phyloP scores from a whole-genome alignment of 64 coral and sea anemone genomes.

The Pocillopora verrucosa region DNA sequence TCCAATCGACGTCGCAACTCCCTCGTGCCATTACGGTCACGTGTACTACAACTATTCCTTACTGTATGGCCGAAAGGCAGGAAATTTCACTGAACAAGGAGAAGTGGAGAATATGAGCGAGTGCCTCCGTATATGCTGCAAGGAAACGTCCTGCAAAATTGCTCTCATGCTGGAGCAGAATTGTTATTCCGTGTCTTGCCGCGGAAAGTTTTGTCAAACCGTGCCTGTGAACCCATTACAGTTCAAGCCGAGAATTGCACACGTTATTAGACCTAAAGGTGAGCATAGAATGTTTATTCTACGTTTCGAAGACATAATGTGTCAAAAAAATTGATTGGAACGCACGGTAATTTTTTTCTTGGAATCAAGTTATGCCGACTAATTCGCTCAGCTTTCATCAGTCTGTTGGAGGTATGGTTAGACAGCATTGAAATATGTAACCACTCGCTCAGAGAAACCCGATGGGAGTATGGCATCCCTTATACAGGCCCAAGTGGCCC shows the following conservation, averaged over 20 bases:
- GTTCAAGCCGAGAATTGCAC: conserved; percentile 43
- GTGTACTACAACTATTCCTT: conserved; percentile 51
- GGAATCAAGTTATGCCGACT: too few relatives aligned
- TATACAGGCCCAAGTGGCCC: too few relatives aligned
- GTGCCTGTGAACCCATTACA: conserved; percentile 23
- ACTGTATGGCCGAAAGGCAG: conserved; percentile 51
- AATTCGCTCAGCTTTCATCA: too few relatives aligned
- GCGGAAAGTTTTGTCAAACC: conserved; percentile 58
- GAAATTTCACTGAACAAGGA: conserved; percentile 42
- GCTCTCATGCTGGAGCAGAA: conserved; percentile 43
- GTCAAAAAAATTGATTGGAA: too few relatives aligned
- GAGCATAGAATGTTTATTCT: not conserved
- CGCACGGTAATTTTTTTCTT: too few relatives aligned
- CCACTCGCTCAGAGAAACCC: too few relatives aligned
- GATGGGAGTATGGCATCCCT: too few relatives aligned
- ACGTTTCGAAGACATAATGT: too few relatives aligned
- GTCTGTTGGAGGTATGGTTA: too few relatives aligned
- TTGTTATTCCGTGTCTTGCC: conserved; percentile 49
- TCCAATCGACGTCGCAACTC: not conserved
- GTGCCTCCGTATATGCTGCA: conserved; percentile 47
- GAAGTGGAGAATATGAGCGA: conserved; percentile 42
- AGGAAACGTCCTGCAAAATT: conserved; percentile 36
- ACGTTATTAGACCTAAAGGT: conserved; percentile 52
- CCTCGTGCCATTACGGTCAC: conserved; percentile 21
- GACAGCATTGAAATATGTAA: too few relatives aligned